Base-by-base conservation (phyloP, 1,140 invertebrate species). In the Hylaeus volcanicus region DNA sequence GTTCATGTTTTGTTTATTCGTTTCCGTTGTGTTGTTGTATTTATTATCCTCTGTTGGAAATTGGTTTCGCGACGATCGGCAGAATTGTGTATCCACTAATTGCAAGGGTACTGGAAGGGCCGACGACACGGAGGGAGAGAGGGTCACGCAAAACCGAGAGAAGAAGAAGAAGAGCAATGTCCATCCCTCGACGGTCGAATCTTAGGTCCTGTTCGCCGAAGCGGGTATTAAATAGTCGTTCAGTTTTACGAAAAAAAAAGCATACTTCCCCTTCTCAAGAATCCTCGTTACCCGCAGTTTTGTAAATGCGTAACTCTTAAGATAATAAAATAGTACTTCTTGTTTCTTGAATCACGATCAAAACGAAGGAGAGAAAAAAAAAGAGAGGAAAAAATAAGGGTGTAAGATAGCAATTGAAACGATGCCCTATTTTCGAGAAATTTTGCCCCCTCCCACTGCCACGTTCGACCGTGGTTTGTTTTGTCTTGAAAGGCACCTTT, bases 381-480 rank as follows among this genome's bases (percentile, higher is more conserved):
- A 12, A 14, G 41, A 41, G 2, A 39, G 11, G 12, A 55, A 3
- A 3, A 45, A 53, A 8, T 11, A 14, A 53, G 61, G 37, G 39
- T 26, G 70, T 72, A 43, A 58, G 55, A 43, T 71, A 60, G 55
- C 43, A 58, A 26, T 39, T 15, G 11, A 5, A 41, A 11, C 11
- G 39, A 11, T 55, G 12, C 6, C 55, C 55, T 37, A 60, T 72
- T 72, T 72, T 72, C 70, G 70, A 72, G 39, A 72, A n/a, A 72
- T 45, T 60, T 60, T 12, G 55, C 55, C 55, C 55, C 3, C 11
- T 26, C 26, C 26, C 26, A 26, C 26, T 26, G 26, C 26, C 26
- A 26, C 5, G 51, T 70, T 37, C 70, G 55, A 9, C 9, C n/a
- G 53, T 48, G 48, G 45, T 64, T 45, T 53, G 48, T 61, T 43